Conservation (phyloP, 2,113 vertebrate species). For the Antechinus flavipes region DNA sequence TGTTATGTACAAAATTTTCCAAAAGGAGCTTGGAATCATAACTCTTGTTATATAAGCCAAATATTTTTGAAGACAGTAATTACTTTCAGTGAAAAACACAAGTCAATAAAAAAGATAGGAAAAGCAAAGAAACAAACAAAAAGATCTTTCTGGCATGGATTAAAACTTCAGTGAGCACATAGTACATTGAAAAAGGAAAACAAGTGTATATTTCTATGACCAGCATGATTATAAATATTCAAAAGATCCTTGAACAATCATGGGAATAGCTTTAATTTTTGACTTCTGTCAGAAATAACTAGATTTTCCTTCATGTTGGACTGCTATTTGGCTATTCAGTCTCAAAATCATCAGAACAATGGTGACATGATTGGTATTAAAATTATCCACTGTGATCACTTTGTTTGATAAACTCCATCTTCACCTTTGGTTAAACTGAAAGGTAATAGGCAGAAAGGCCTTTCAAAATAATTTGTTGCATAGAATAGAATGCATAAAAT, state of each 20-base stretch:
- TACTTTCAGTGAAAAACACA: conserved; percentile 24
- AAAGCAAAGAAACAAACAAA: background rate
- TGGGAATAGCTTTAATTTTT: conserved; percentile 26
- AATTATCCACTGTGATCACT: background rate
- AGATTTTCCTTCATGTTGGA: background rate
- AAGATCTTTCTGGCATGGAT: background rate
- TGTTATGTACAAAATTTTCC: background rate
- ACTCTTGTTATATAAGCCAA: conserved; percentile 11
- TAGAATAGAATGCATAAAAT: conserved; percentile 2
- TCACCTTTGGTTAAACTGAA: background rate
- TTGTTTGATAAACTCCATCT: background rate
- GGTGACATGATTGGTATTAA: background rate
- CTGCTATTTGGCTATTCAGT: background rate
- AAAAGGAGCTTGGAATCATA: conserved; percentile 39
- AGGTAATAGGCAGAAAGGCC: background rate
- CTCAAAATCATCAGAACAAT: background rate
- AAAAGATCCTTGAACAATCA: background rate
- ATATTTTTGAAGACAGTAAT: background rate
- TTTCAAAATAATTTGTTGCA: conserved; percentile 25
- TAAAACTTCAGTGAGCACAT: background rate
- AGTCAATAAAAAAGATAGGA: background rate
- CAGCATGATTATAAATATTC: conserved; percentile 21
- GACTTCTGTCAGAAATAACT: conserved; percentile 20
- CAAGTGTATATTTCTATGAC: background rate
- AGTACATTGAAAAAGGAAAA: background rate